Evolutionary conservation across 2,113 vertebrate species (phyloP).

Genomic region (Columbina picui): DNA sequence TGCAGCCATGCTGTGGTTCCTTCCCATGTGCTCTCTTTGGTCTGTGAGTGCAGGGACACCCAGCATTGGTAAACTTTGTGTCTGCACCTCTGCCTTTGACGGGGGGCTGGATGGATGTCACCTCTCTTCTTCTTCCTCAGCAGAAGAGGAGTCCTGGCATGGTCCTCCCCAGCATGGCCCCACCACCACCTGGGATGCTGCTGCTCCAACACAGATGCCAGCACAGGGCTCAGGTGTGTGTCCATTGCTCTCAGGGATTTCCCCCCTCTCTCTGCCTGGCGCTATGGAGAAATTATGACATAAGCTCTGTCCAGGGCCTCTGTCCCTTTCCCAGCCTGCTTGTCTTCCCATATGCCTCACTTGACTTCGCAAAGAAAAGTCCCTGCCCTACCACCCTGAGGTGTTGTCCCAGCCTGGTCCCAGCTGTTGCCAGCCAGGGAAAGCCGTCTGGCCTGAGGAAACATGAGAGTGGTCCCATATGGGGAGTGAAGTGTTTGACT

Average conservation of each 20-base stretch:
- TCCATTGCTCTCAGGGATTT: background rate
- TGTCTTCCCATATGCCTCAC: background rate
- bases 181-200: constrained; percentile 54
- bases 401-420: background rate
- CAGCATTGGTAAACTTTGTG: background rate
- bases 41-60: background rate
- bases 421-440: background rate
- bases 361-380: background rate
- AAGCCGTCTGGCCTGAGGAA: background rate
- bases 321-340: background rate
- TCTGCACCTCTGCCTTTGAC: background rate
- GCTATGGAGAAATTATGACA: background rate
- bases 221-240: constrained; percentile 72
- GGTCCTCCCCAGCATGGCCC: constrained; percentile 43
- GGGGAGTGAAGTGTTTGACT: background rate
- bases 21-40: background rate
- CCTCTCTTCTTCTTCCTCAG: background rate
- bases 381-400: background rate
- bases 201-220: constrained; percentile 45
- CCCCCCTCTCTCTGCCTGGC: background rate
- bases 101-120: background rate
- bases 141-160: constrained; percentile 62
- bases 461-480: rapidly evolving
- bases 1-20: background rate
- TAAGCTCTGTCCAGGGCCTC: background rate